phyloP scores from a whole-genome alignment of 2,113 vertebrate species.

The Chelonoidis abingdonii region DNA sequence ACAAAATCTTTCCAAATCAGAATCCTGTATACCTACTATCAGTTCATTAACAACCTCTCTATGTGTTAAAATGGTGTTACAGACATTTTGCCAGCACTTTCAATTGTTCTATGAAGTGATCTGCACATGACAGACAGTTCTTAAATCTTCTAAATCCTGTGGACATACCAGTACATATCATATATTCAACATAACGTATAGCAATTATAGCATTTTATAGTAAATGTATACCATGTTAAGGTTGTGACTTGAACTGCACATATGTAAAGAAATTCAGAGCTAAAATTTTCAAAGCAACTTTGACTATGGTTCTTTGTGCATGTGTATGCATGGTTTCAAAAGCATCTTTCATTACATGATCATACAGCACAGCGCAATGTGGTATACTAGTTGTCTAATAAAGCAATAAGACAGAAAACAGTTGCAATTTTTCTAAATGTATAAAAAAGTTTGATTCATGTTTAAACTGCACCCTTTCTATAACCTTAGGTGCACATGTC shows the following conservation, averaged over 20 bases:
- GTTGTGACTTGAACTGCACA: background rate
- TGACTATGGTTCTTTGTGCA: background rate
- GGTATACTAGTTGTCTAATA: background rate
- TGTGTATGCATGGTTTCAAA: background rate
- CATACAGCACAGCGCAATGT: background rate
- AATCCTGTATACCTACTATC: rapidly evolving
- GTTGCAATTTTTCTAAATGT: background rate
- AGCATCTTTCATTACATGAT: background rate
- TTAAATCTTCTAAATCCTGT: background rate
- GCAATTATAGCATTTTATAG: no score
- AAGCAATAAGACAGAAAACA: background rate
- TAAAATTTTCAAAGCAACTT: background rate
- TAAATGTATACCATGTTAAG: background rate
- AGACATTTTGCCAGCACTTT: background rate
- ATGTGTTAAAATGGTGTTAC: rapidly evolving
- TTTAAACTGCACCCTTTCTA: background rate
- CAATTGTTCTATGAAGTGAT: background rate
- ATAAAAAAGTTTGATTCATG: background rate
- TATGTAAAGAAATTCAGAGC: background rate
- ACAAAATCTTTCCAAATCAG: background rate
- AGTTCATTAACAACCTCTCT: no score
- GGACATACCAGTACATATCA: background rate
- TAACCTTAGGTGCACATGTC: background rate
- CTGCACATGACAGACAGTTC: rapidly evolving
- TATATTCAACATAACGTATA: background rate